A percentile compares a stretch with the other conserved stretches of the same genome.
Evolutionary conservation across 2,113 vertebrate species (phyloP).

Genomic region (Odocoileus hemionus): DNA sequence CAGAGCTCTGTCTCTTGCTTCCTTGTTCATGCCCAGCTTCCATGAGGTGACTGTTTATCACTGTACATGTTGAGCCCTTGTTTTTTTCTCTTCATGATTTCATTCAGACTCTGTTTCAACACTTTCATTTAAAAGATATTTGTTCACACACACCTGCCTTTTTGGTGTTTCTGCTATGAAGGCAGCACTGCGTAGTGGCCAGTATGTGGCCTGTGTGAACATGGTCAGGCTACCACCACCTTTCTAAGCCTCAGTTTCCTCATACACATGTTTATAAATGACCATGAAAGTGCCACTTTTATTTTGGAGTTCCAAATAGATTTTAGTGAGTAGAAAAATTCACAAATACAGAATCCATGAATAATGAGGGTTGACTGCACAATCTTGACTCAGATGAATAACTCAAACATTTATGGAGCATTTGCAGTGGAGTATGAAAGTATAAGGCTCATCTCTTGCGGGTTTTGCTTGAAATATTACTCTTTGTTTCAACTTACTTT

Average conservation of each 20-base stretch:
- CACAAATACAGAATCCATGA: not conserved
- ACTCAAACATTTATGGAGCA: not conserved
- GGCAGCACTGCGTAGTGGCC: not conserved
- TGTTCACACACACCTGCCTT: not conserved
- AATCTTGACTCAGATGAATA: not conserved
- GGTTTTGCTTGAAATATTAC: not conserved
- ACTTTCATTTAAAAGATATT: not conserved
- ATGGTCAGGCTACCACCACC: too few species aligned
- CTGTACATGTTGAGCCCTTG: not conserved
- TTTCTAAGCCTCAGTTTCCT: not conserved
- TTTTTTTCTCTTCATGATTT: not conserved
- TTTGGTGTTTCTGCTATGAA: not conserved
- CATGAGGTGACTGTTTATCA: accelerated
- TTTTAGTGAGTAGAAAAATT: not conserved
- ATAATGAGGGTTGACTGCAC: not conserved
- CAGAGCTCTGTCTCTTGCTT: not conserved
- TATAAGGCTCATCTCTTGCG: not conserved
- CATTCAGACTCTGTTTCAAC: not conserved
- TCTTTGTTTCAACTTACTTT: not conserved
- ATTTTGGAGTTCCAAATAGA: not conserved
- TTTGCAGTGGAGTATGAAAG: not conserved
- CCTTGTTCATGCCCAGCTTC: not conserved
- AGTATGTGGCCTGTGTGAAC: accelerated
- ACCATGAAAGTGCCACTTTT: not conserved
- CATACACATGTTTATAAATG: not conserved